Conservation (phyloP, 2,113 vertebrate species). For the Microtus ochrogaster region DNA sequence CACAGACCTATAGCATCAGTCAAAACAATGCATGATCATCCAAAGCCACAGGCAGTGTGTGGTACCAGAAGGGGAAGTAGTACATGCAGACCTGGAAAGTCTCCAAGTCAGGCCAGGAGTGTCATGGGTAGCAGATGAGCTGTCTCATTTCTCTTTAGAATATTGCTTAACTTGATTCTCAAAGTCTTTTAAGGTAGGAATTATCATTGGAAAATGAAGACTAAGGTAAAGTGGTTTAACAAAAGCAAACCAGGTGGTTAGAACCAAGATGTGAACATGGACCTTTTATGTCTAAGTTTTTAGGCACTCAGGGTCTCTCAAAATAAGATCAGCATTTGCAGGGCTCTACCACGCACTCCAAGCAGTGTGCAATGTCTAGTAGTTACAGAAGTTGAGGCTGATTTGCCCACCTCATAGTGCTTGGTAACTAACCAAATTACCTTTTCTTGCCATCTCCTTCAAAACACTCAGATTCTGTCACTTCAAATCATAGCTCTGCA, state of each 20-base stretch:
- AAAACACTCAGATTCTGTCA: not conserved
- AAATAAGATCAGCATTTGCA: not conserved
- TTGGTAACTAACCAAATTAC: not conserved
- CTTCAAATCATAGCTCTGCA: not conserved
- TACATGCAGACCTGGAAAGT: not conserved
- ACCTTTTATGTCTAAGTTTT: not conserved
- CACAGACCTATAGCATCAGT: not conserved
- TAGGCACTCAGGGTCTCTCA: not conserved
- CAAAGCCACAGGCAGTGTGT: not conserved
- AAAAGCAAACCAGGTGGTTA: not conserved
- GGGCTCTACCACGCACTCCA: not conserved
- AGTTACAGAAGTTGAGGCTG: not conserved
- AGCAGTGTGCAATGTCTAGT: not conserved
- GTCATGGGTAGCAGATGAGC: not conserved
- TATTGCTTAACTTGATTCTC: not conserved
- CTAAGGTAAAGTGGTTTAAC: not conserved
- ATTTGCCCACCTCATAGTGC: not conserved
- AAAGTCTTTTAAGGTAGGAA: not conserved
- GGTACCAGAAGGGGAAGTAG: not conserved
- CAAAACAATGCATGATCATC: not conserved
- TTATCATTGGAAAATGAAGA: not conserved
- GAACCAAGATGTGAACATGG: constrained; percentile 6
- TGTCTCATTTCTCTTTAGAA: not conserved
- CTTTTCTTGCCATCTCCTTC: not conserved
- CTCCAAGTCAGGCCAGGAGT: not conserved